Conservation (phyloP, 2,888 invertebrate species). For the Herminia tarsipennalis region DNA sequence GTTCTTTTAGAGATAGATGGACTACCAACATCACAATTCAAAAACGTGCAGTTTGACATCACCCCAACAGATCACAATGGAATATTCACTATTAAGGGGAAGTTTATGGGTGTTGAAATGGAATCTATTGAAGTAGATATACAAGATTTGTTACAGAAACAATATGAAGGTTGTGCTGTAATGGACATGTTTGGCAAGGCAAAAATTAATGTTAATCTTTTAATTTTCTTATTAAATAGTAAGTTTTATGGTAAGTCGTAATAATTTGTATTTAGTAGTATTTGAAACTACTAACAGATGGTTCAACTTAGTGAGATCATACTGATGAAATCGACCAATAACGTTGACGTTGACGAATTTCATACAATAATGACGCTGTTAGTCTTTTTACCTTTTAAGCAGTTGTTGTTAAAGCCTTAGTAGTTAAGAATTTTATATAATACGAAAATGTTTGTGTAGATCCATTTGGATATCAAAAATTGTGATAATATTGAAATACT, state of each 20-base stretch:
- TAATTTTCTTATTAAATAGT: constrained; percentile 90
- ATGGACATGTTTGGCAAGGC: constrained; percentile 93
- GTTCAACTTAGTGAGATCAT: too few species aligned
- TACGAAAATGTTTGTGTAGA: too few species aligned
- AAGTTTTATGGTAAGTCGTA: constrained; percentile 89
- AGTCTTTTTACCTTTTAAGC: too few species aligned
- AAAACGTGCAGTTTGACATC: constrained; percentile 91
- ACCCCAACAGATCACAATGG: constrained; percentile 88
- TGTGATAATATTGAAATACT: too few species aligned
- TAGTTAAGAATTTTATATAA: too few species aligned
- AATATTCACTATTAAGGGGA: constrained; percentile 89
- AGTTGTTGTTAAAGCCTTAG: too few species aligned
- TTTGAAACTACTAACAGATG: too few species aligned
- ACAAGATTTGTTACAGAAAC: constrained; percentile 90
- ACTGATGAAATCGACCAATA: too few species aligned
- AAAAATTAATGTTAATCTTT: constrained; percentile 91
- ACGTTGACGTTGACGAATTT: too few species aligned
- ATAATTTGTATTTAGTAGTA: background rate
- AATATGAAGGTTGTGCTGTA: constrained; percentile 91
- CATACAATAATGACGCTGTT: too few species aligned
- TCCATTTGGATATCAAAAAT: too few species aligned
- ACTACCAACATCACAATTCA: constrained; percentile 88
- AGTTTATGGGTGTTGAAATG: constrained; percentile 91
- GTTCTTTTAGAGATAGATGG: constrained; percentile 90
- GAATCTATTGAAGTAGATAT: constrained; percentile 90